Evolutionary conservation across 2,113 vertebrate species (phyloP).

Genomic region (Cynocephalus volans): DNA sequence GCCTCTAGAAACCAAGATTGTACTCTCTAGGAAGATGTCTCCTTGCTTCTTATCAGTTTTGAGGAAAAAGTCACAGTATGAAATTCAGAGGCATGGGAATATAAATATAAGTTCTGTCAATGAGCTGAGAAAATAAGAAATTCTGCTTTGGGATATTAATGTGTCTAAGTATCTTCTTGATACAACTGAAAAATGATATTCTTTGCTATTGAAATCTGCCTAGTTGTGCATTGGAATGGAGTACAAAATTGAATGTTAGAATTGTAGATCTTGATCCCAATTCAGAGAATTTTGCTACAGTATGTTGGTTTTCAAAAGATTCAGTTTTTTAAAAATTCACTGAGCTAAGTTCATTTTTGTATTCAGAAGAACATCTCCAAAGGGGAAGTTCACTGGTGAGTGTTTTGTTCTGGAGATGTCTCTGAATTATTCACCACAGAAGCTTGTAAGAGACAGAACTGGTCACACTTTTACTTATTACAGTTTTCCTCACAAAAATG

Average conservation of each 20-base stretch:
- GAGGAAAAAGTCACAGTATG: conserved; percentile 92
- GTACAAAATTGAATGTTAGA: conserved; percentile 88
- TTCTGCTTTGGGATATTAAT: conserved; percentile 93
- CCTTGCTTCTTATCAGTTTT: conserved; percentile 92
- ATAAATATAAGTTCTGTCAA: conserved; percentile 92
- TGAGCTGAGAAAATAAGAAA: conserved; percentile 92
- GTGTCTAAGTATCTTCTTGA: conserved; percentile 93
- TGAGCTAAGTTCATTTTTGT: conserved; percentile 91
- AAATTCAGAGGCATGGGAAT: conserved; percentile 91
- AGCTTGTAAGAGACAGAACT: conserved; percentile 92
- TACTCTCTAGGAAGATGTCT: conserved; percentile 89
- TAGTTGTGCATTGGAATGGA: conserved; percentile 94
- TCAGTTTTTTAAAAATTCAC: conserved; percentile 93
- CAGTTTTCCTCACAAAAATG: conserved; percentile 87
- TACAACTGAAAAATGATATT: conserved; percentile 88
- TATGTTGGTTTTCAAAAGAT: conserved; percentile 88
- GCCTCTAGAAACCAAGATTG: too few species aligned
- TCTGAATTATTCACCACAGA: conserved; percentile 89
- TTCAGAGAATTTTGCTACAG: conserved; percentile 92
- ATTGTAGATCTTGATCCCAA: conserved; percentile 90
- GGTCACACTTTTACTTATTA: conserved; percentile 94
- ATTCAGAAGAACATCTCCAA: conserved; percentile 92
- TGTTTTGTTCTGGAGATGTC: conserved; percentile 92
- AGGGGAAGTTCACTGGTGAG: conserved; percentile 88
- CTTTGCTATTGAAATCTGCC: conserved; percentile 96